A percentile compares a stretch with the other conserved stretches of the same genome.
These are phyloP conservation scores for Drosophila recens DNA, from an alignment of 2,888 invertebrate genomes.

Conservation along the genomic window DNA sequence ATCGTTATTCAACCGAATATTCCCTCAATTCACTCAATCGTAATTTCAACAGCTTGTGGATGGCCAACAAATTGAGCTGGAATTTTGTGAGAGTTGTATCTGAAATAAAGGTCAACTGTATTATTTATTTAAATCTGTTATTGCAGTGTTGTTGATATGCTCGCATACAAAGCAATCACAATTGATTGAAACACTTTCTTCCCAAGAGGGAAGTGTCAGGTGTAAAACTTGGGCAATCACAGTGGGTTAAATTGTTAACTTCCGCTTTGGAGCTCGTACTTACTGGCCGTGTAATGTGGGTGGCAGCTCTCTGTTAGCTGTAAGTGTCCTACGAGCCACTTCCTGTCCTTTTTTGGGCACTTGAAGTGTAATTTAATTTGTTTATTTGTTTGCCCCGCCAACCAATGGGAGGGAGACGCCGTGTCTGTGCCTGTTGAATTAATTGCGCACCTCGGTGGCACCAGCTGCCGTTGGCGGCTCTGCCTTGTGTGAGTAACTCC, in stretches of 20 bases:
- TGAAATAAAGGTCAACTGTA: neutral
- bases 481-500: constrained; percentile 1
- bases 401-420: constrained; percentile 7
- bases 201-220: neutral
- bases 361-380: constrained; percentile 79
- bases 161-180: neutral
- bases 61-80: constrained; percentile 19
- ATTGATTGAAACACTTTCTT: neutral
- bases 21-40: constrained; percentile 52
- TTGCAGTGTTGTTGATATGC: neutral
- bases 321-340: constrained; percentile 50
- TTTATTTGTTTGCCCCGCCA: constrained; percentile 63
- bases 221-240: constrained; percentile 45
- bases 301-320: constrained; percentile 18
- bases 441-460: constrained; percentile 59
- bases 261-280: constrained; percentile 38
- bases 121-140: constrained; percentile 9
- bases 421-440: constrained; percentile 54
- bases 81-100: neutral
- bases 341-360: constrained; percentile 53
- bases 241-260: constrained; percentile 64
- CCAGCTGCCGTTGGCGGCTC: constrained; percentile 25
- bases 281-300: neutral
- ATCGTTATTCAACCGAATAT: constrained; percentile 42
- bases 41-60: constrained; percentile 32